These are phyloP conservation scores for Dipodomys merriami DNA, from an alignment of 2,113 vertebrate species.

Conservation along the genomic window DNA sequence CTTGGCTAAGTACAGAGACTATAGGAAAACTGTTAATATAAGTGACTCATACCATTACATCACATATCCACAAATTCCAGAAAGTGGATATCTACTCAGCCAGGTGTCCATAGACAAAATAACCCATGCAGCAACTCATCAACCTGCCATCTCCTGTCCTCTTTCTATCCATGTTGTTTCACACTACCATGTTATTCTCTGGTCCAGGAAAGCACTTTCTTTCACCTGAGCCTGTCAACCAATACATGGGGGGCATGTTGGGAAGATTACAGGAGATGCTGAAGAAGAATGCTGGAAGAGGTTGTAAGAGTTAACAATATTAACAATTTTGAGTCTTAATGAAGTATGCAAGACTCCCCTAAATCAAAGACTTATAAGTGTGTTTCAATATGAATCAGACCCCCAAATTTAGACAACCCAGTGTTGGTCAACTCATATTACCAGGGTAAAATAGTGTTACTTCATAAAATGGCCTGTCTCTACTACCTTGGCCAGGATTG, in stretches of 20 bases:
- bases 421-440: neutral
- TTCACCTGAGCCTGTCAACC: neutral
- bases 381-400: neutral
- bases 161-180: neutral
- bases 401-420: neutral
- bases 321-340: neutral
- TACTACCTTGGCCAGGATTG: neutral
- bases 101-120: too few species aligned
- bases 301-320: neutral
- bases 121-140: too few species aligned
- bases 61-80: neutral
- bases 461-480: too few species aligned
- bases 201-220: neutral
- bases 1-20: neutral
- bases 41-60: too few species aligned
- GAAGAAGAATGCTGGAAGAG: neutral
- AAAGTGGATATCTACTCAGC: accelerated
- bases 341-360: neutral
- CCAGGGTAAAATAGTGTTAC: neutral
- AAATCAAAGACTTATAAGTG: neutral
- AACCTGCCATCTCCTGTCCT: neutral
- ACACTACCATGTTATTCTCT: neutral
- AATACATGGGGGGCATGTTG: neutral
- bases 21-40: too few species aligned
- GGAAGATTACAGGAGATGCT: neutral